Base-by-base conservation (phyloP, 2,113 vertebrate genomes). In the Trogon surrucura region DNA sequence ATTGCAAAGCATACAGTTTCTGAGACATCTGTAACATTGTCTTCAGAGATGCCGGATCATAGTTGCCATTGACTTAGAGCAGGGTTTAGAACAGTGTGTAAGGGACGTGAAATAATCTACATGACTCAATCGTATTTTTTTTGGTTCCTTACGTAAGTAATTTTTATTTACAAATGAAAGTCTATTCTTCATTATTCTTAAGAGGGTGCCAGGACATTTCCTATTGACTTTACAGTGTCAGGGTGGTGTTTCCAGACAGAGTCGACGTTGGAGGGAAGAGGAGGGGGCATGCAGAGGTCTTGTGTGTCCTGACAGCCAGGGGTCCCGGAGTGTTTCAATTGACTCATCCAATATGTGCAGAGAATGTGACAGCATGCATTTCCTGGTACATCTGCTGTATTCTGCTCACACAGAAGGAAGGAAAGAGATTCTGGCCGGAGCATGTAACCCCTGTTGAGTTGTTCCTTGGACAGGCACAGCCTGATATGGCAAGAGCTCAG, bases 311-410 rank as follows among this genome's bases (percentile, higher is more conserved):
- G 56, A 74, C 58, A 93, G 80, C 60, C 88, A 10, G 41, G 36
- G 41, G 41, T 41, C 69, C 27, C 44, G 69, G 65, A 32, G 0
- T 41, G n/a, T 84, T 95, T 90, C n/a, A 53, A 10, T 34, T 64
- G 65, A 50, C 61, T 81, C 77, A 65, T 41, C 48, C 77, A 29
- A 14, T 84, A 50, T n/a, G 50, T 44, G 45, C 70, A 65, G 80
- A 72, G 78, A 61, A 75, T 60, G 77, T 69, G 61, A 84, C 95
- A 91, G 90, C 16, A 27, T 84, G 92, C 5, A 0, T 74, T 91
- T 95, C 85, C 4, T 13, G 16, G 45, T 93, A 48, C 92, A 96
- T 94, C 96, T 97, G 96, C 73, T 94, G 3, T n/a, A 6, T 80
- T 69, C 88, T 94, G 95, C 61, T 95, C 3, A 0, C 38, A 0